phyloP scores from a whole-genome alignment of 2,113 vertebrate species.

The Megaceryle torquata region DNA sequence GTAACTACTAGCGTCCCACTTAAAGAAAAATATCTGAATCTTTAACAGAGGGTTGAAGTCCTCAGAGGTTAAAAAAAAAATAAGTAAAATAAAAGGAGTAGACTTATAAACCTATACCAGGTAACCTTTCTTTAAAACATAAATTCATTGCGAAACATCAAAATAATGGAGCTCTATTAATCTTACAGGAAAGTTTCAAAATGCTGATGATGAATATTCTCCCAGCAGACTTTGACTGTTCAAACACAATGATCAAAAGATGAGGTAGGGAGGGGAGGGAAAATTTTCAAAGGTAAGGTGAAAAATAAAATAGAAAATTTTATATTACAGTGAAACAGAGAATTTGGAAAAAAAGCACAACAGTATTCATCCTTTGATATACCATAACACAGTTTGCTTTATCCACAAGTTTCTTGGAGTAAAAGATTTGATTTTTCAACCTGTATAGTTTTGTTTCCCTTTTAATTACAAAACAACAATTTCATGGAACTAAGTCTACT shows the following conservation, averaged over 20 bases:
- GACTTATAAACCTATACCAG: neutral
- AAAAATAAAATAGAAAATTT: neutral
- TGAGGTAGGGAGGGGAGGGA: fast-evolving
- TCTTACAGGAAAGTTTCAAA: neutral
- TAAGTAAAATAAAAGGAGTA: neutral
- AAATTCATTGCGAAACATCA: neutral
- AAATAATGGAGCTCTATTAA: neutral
- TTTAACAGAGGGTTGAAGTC: neutral
- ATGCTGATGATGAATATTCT: neutral
- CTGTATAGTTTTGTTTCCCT: neutral
- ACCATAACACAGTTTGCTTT: neutral
- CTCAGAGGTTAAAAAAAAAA: neutral
- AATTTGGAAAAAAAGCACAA: neutral
- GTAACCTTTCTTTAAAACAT: neutral
- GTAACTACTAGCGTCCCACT: neutral
- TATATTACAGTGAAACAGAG: neutral
- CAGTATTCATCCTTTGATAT: neutral
- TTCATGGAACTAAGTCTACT: neutral
- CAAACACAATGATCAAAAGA: neutral
- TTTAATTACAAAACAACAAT: neutral
- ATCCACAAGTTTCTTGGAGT: neutral
- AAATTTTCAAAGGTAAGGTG: neutral
- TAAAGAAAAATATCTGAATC: neutral
- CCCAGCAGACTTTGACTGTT: neutral
- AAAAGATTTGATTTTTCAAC: neutral